Evolutionary conservation across 1,140 invertebrate species (phyloP).

Genomic region (Chionoecetes opilio): DNA sequence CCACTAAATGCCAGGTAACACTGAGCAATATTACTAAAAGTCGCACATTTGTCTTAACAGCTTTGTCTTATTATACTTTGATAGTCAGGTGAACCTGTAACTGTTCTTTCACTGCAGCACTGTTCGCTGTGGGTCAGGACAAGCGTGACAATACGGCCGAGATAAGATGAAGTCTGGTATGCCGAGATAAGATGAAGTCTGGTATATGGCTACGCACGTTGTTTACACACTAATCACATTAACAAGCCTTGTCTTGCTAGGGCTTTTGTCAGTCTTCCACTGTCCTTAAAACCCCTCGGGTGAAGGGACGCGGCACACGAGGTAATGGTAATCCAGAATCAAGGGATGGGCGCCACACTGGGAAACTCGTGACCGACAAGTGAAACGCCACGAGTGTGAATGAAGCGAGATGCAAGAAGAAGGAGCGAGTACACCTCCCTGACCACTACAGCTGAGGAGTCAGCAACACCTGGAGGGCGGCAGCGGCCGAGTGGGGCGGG

Average conservation of each 20-base stretch:
- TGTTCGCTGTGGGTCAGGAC: neutral
- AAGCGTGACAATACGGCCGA: neutral
- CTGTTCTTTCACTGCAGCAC: neutral
- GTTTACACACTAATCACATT: neutral
- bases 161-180: no score
- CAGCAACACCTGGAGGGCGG: conserved; percentile 37
- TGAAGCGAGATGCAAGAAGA: neutral
- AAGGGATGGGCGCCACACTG: no score
- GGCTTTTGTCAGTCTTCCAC: neutral
- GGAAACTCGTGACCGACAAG: neutral
- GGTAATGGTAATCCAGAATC: no score
- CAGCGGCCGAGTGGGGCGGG: neutral
- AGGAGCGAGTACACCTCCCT: conserved; percentile 9
- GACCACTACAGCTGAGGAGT: conserved; percentile 39
- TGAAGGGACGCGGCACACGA: no score
- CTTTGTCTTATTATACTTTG: no score
- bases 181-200: neutral
- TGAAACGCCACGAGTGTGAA: neutral
- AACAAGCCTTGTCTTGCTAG: neutral
- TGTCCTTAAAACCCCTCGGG: neutral
- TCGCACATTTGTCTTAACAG: no score
- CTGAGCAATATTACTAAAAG: no score
- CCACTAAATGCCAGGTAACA: no score
- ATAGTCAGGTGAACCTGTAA: no score
- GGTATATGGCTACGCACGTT: neutral